Evolutionary conservation across 2,888 invertebrate genomes (phyloP).

Genomic region (Thecocarcelia acutangulata): DNA sequence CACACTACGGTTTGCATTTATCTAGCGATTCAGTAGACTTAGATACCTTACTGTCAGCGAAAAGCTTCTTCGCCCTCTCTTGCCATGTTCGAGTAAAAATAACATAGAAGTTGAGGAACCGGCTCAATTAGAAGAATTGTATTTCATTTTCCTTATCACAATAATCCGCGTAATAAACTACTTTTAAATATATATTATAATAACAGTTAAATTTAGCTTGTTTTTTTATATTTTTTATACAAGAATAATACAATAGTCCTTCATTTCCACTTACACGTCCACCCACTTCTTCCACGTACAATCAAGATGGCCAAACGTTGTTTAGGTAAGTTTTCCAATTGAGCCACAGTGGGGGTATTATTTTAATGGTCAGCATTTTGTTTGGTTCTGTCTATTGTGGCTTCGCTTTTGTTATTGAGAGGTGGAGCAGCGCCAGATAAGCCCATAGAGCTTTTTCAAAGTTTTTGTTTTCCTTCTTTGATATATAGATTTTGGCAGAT

Average conservation of each 20-base stretch:
- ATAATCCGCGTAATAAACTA: too few species aligned
- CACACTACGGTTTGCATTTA: too few species aligned
- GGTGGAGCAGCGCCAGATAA: constrained; percentile 50
- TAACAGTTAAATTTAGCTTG: constrained; percentile 24
- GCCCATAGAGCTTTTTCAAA: constrained; percentile 32
- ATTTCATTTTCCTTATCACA: too few species aligned
- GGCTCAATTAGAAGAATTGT: too few species aligned
- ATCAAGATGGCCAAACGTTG: constrained; percentile 53
- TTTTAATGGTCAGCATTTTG: constrained; percentile 56
- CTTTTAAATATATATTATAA: constrained; percentile 33
- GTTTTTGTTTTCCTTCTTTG: constrained; percentile 22
- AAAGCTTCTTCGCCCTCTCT: too few species aligned
- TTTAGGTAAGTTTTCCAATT: constrained; percentile 57
- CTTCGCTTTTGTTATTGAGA: constrained; percentile 3
- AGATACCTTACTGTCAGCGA: too few species aligned
- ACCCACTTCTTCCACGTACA: constrained; percentile 39
- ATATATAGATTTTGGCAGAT: constrained; percentile 48
- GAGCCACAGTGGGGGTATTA: constrained; percentile 21
- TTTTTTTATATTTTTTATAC: constrained; percentile 38
- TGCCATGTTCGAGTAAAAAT: too few species aligned
- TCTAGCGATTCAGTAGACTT: too few species aligned
- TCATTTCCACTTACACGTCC: constrained; percentile 28
- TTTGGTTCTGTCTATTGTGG: constrained; percentile 18
- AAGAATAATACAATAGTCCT: constrained; percentile 23
- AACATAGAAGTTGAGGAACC: too few species aligned